These are phyloP conservation scores for Siniperca scherzeri DNA, from an alignment of 2,797 vertebrate species.

Conservation along the genomic window DNA sequence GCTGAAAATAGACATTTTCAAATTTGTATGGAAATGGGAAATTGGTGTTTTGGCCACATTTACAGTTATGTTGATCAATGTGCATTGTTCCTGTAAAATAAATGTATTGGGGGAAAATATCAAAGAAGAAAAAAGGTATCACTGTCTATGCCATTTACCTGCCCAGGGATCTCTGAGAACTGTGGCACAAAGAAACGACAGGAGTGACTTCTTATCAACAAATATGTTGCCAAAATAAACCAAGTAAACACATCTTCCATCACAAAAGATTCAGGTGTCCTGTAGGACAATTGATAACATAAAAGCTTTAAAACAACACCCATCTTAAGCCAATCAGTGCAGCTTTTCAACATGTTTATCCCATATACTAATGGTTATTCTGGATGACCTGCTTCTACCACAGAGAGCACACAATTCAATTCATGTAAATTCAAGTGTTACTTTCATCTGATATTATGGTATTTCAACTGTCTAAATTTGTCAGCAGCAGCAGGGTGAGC, in stretches of 20 bases:
- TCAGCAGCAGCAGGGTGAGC: constrained; percentile 22
- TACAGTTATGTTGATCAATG: background rate
- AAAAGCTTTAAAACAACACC: background rate
- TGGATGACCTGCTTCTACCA: background rate
- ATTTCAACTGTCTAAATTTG: constrained; percentile 18
- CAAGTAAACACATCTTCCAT: background rate
- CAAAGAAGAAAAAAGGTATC: too few species aligned
- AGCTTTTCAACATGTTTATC: background rate
- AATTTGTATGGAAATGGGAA: background rate
- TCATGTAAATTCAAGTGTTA: background rate
- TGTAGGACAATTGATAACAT: background rate
- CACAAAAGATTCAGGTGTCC: background rate
- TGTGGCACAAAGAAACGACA: background rate
- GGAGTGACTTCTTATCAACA: background rate
- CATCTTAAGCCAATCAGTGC: background rate
- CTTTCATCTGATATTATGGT: background rate
- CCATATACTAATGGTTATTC: background rate
- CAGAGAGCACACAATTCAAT: background rate
- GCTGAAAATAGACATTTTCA: background rate
- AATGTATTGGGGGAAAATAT: background rate
- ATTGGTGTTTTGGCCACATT: background rate
- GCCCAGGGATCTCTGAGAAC: background rate
- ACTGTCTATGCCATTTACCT: background rate
- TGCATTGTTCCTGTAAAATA: background rate
- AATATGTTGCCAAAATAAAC: background rate